Base-by-base conservation (phyloP, 2,113 vertebrate genomes). In the Erpornis zantholeuca region DNA sequence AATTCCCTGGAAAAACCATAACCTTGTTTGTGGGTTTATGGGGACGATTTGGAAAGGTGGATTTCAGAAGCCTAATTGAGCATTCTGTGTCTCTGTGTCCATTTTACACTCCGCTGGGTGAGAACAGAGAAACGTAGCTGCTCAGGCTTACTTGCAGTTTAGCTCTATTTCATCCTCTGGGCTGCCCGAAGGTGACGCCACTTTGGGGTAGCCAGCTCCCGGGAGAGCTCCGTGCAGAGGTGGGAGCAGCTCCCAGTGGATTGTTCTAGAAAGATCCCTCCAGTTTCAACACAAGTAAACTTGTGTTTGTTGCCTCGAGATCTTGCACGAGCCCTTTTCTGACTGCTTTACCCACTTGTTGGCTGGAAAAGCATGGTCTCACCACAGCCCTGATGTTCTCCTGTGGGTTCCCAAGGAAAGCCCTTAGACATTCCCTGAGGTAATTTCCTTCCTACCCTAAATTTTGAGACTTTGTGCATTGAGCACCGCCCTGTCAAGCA, bases 51-150 rank as follows among this genome's bases (percentile, higher is more conserved):
- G 90, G 40, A 94, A 95, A 96, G 94, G 93, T 91, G 91, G 91
- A 90, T 94, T 95, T 96, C 95, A 92, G 82, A 77, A 93, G 90
- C 92, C 92, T 95, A 93, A 95, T 88, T 94, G 95, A 90, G 96
- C 90, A 59, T 96, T 91, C 76, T 73, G 47, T 47, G 63, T 25
- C 95, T 92, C 90, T 18, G 90, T 95, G 95, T 93, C 24, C 93
- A 88, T 96, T 96, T 96, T 35, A 90, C 93, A 86, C 91, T 95
- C 50, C 22, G 15, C 80, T 97, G 54, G 93, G 72, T 91, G 94
- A 81, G 96, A 75, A 93, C 90, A 96, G 82, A 92, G 96, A 24
- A 31, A 27, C 2, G 84, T 38, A 94, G 44, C 93, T 90, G 86
- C 96, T 72, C 56, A 5, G 71, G 38, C 92, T 90, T 66, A 80